A percentile compares a stretch with the other conserved stretches of the same genome.
These are phyloP conservation scores for Drosophila kepulauana DNA, from an alignment of 1,140 invertebrate genomes.

Conservation along the genomic window DNA sequence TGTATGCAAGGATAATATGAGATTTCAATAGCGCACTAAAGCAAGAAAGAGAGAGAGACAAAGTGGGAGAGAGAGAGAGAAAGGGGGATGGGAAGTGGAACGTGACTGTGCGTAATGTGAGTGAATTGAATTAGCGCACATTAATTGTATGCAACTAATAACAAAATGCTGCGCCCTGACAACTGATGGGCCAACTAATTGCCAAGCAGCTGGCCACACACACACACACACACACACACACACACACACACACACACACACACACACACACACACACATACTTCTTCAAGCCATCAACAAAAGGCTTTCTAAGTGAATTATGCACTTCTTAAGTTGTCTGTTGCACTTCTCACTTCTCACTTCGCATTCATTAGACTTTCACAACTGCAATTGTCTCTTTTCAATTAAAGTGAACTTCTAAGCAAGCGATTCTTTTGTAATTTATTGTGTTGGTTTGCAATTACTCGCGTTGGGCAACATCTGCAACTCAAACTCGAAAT, in stretches of 20 bases:
- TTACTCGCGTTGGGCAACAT: too few species aligned
- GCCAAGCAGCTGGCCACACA: background rate
- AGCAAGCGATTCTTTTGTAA: background rate
- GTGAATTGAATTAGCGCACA: conserved; percentile 25
- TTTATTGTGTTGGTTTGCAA: too few species aligned
- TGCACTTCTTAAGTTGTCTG: background rate
- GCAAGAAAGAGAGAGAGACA: background rate
- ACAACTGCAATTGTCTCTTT: background rate
- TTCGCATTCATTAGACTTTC: too few species aligned
- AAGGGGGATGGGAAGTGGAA: background rate
- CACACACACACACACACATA: background rate
- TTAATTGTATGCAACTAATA: conserved; percentile 28
- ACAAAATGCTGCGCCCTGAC: conserved; percentile 1
- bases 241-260: too few species aligned
- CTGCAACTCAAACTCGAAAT: too few species aligned
- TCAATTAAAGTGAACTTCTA: background rate
- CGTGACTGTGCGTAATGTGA: conserved; percentile 1
- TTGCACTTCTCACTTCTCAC: too few species aligned
- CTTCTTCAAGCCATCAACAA: background rate
- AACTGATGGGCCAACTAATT: background rate
- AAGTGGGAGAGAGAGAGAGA: background rate
- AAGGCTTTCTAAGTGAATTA: background rate
- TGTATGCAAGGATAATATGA: conserved; percentile 17
- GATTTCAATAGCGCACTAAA: background rate
- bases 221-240: too few species aligned